Evolutionary conservation across 2,113 vertebrate species (phyloP), one percentile per base, ranked within the genome.

Genomic region (Clarias macrocephalus): DNA sequence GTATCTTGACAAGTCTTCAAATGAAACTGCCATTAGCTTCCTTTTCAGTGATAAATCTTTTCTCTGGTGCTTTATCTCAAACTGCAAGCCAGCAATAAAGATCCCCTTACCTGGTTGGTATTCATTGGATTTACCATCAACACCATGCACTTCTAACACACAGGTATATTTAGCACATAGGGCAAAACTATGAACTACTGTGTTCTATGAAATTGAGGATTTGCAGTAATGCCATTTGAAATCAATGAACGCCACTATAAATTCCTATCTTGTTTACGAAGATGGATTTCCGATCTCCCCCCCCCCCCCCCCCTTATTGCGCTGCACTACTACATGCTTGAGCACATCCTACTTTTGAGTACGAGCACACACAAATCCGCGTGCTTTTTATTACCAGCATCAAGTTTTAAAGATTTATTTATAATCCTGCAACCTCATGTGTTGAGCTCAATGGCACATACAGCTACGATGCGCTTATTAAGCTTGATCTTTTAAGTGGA

Each of bases 401-500:
- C 30, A 72, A 82, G 70, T 15, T 52, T n/a, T 54, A n/a, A 76
- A 76, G 42, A 80, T 63, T 60, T 70, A 86, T 86, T 83, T 54
- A 80, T 88, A 73, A 76, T 54, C 33, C 13, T n/a, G 25, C 75
- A 84, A 63, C 30, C 33, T 57, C 19, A 28, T 88, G 72, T 75
- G 68, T 75, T 79, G 65, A 86, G 66, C 62, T 59, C 84, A 80
- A 33, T 83, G 83, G n/a, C 83, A 81, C 79, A 88, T 48, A 11
- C 28, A 30, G 62, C n/a, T 52, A 80, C 48, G 60, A 72, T 65
- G 54, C 56, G 25, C 66, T 87, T 82, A 70, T 87, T 87, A 76
- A 62, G 81, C 86, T 82, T 82, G 81, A 85, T 80, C 83, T 25
- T 89, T 82, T 59, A 86, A 83, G 66, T 80, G 37, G n/a, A 33